A percentile compares a stretch with the other conserved stretches of the same genome.
phyloP scores from a whole-genome alignment of 64 coral and sea anemone genomes.

The Platygyra sinensis region DNA sequence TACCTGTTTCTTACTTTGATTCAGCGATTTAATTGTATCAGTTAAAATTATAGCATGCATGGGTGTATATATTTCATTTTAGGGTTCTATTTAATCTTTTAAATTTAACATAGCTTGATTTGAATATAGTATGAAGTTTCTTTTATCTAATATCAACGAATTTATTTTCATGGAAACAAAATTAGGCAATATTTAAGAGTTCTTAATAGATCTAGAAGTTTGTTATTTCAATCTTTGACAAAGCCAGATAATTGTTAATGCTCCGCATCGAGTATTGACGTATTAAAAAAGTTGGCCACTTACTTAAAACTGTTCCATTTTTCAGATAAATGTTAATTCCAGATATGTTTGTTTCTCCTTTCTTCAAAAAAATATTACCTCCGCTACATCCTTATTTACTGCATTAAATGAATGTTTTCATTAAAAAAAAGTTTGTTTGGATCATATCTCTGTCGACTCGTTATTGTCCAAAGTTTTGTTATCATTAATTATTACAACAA shows the following conservation, averaged over 20 bases:
- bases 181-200: not conserved
- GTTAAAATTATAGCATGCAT: not conserved
- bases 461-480: not conserved
- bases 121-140: not conserved
- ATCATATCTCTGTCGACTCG: not conserved
- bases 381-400: not conserved
- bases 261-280: not conserved
- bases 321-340: not conserved
- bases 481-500: not conserved
- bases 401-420: not conserved
- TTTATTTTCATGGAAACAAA: conserved; percentile 21
- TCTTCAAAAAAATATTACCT: not conserved
- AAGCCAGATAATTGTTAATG: conserved; percentile 22
- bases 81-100: not conserved
- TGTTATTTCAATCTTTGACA: conserved; percentile 12
- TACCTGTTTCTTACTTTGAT: not conserved
- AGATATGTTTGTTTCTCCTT: not conserved
- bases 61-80: not conserved
- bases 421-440: not conserved
- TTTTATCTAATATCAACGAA: not conserved
- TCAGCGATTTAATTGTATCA: conserved; percentile 1
- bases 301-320: not conserved
- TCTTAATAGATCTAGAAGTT: not conserved
- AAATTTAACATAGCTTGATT: not conserved
- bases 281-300: conserved; percentile 33